These are phyloP conservation scores for Stylophora pistillata DNA, from an alignment of 64 coral and sea anemone species.

Conservation along the genomic window DNA sequence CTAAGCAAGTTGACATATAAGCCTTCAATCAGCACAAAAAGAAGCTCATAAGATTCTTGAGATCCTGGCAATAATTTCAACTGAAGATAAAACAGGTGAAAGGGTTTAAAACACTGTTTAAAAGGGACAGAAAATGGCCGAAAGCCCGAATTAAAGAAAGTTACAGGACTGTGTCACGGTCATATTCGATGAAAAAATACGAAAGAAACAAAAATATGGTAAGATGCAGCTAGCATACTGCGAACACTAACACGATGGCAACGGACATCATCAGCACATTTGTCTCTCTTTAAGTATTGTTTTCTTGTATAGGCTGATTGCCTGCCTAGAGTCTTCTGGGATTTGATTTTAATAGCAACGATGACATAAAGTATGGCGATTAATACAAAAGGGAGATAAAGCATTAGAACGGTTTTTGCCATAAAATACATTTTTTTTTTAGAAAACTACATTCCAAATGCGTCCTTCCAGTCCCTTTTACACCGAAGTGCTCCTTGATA, in stretches of 20 bases:
- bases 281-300: background rate
- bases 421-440: background rate
- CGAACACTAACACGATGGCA: no score
- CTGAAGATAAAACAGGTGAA: background rate
- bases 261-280: conserved; percentile 19
- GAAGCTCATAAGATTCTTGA: no score
- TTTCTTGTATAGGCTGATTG: background rate
- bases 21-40: no score
- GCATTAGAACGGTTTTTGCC: background rate
- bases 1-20: no score
- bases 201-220: background rate
- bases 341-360: conserved; percentile 2
- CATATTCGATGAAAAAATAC: background rate
- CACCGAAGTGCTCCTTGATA: background rate
- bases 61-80: background rate
- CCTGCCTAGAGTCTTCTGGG: background rate
- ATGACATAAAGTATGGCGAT: conserved; percentile 19
- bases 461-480: background rate
- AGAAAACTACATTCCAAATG: background rate
- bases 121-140: background rate
- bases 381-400: background rate
- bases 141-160: background rate
- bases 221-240: background rate
- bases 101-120: conserved; percentile 15
- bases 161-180: background rate